These are phyloP conservation scores for Panulirus ornatus DNA, from an alignment of 1,140 invertebrate genomes.

Conservation along the genomic window DNA sequence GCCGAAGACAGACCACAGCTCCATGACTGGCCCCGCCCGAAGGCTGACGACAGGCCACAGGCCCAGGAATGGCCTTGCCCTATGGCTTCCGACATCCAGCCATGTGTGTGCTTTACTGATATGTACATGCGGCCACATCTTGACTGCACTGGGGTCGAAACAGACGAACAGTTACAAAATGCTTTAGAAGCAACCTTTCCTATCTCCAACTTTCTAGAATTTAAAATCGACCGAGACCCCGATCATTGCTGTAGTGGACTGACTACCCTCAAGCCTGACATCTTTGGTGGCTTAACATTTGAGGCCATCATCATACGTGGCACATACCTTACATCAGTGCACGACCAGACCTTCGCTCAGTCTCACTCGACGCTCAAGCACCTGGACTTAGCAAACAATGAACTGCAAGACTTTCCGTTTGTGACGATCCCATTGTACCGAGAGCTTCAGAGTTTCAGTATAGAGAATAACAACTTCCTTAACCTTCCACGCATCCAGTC, in stretches of 20 bases:
- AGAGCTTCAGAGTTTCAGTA: neutral
- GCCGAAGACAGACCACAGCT: too few species aligned
- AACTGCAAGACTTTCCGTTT: neutral
- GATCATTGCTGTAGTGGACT: neutral
- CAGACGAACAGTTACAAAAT: neutral
- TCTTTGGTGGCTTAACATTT: neutral
- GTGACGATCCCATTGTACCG: neutral
- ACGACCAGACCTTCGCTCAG: neutral
- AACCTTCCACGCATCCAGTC: neutral
- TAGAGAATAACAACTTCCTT: too few species aligned
- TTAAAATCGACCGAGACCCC: neutral
- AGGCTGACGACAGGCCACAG: neutral
- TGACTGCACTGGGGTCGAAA: neutral
- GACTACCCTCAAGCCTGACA: neutral
- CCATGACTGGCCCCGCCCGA: too few species aligned
- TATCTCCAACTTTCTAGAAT: neutral
- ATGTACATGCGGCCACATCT: neutral
- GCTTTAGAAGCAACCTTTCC: neutral
- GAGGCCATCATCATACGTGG: too few species aligned
- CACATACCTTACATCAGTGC: too few species aligned
- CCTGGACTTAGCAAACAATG: neutral
- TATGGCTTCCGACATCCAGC: neutral
- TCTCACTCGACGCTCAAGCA: neutral
- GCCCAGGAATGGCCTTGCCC: constrained; percentile 2
- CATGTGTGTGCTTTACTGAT: neutral